Conservation (phyloP, 2,797 vertebrate species). For the Melanotaenia pygmaea region DNA sequence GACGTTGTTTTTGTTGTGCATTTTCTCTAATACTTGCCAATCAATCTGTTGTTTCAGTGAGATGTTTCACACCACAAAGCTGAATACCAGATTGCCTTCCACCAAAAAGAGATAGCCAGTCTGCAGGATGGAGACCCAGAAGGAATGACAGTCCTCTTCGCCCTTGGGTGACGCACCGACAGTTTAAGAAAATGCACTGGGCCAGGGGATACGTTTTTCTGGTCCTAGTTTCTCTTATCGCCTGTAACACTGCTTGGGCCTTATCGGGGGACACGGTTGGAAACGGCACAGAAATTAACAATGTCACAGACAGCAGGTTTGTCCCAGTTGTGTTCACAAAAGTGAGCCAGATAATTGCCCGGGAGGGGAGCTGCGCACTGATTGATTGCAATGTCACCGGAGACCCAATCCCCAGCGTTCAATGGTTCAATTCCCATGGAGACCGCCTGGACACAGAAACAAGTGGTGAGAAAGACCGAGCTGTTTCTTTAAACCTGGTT, state of each 20-base stretch:
- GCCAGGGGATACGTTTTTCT: constrained; percentile 43
- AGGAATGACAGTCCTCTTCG: constrained; percentile 66
- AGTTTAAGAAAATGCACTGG: constrained; percentile 75
- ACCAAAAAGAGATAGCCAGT: constrained; percentile 73
- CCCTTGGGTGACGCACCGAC: constrained; percentile 43
- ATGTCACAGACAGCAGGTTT: constrained; percentile 69
- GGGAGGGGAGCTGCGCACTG: constrained; percentile 92
- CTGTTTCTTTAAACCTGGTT: constrained; percentile 39
- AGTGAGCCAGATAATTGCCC: constrained; percentile 91
- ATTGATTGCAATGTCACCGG: constrained; percentile 95
- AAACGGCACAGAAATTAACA: constrained; percentile 71
- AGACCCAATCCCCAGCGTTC: constrained; percentile 87
- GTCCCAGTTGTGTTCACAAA: constrained; percentile 83
- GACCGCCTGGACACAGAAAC: constrained; percentile 83
- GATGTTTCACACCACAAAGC: constrained; percentile 44
- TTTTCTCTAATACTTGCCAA: constrained; percentile 5
- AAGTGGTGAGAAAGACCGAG: constrained; percentile 77
- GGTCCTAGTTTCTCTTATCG: constrained; percentile 72
- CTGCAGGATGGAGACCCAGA: constrained; percentile 59
- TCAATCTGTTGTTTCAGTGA: constrained; percentile 72
- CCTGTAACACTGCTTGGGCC: constrained; percentile 73
- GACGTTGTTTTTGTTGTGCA: not conserved
- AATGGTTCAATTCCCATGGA: constrained; percentile 95
- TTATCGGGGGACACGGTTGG: constrained; percentile 29
- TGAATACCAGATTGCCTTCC: constrained; percentile 52